Evolutionary conservation across 2,113 vertebrate species (phyloP).

Genomic region (Hippocampus comes): DNA sequence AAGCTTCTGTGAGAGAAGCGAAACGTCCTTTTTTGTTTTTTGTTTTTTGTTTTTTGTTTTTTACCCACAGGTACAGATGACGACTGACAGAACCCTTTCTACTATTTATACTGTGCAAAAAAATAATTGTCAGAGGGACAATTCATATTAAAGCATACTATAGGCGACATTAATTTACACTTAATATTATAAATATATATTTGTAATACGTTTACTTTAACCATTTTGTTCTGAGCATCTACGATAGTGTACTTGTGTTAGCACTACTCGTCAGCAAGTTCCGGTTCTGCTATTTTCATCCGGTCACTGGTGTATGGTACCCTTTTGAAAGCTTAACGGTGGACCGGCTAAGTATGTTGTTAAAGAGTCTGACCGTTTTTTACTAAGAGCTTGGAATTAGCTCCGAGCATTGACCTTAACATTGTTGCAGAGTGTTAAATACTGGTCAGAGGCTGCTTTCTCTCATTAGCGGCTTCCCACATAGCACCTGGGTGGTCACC

Average conservation of each 20-base stretch:
- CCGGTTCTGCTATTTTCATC: neutral
- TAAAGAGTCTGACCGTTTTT: constrained; percentile 1
- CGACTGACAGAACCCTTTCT: no score
- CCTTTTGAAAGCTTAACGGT: neutral
- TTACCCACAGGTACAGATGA: no score
- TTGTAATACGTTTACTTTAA: no score
- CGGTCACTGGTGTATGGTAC: neutral
- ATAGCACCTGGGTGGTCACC: constrained; percentile 10
- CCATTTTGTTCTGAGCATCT: no score
- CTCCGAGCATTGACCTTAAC: constrained; percentile 16
- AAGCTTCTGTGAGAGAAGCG: no score
- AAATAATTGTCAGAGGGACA: no score
- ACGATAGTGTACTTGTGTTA: neutral
- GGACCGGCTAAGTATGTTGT: neutral
- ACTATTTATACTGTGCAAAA: no score
- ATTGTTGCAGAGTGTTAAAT: constrained; percentile 9
- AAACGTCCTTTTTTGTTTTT: no score
- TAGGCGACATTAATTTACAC: no score
- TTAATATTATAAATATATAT: no score
- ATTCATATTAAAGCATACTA: no score
- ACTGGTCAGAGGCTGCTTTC: neutral
- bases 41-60: no score
- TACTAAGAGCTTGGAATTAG: constrained; percentile 12
- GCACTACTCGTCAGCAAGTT: neutral
- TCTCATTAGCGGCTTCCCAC: constrained; percentile 8